Conservation (phyloP, 1,140 invertebrate species). For the Artemia franciscana region DNA sequence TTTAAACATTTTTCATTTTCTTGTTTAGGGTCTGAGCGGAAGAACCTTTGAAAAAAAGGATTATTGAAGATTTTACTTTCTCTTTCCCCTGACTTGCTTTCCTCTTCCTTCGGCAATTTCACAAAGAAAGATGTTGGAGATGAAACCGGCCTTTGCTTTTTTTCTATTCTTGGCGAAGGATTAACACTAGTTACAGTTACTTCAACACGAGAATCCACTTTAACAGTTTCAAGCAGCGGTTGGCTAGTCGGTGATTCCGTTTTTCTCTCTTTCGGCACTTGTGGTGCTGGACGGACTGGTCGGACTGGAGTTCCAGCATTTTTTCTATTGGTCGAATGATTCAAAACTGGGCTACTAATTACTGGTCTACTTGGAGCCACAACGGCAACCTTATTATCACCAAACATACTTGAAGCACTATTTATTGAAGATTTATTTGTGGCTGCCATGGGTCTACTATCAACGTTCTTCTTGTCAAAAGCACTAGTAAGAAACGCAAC, state of each 20-base stretch:
- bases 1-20: conserved; percentile 17
- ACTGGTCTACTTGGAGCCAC: conserved; percentile 36
- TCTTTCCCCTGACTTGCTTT: not conserved
- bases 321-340: conserved; percentile 49
- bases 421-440: conserved; percentile 13
- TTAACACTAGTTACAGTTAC: conserved; percentile 10
- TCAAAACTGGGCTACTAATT: conserved; percentile 51
- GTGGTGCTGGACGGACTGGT: conserved; percentile 25
- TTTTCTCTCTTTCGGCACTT: not conserved
- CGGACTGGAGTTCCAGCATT: conserved; percentile 40
- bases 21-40: not conserved
- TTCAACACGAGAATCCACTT: conserved; percentile 4
- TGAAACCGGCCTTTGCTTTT: conserved; percentile 19
- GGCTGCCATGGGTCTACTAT: conserved; percentile 25
- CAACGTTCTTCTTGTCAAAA: conserved; percentile 21
- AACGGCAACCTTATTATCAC: conserved; percentile 26
- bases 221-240: not conserved
- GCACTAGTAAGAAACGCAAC: conserved; percentile 4
- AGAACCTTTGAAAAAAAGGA: conserved; percentile 5
- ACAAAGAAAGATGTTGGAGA: not conserved
- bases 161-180: conserved; percentile 25
- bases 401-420: conserved; percentile 2
- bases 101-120: conserved; percentile 10
- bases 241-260: not conserved
- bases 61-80: conserved; percentile 3